Base-by-base conservation (phyloP, 1,140 invertebrate genomes). In the Protaetia brevitarsis region DNA sequence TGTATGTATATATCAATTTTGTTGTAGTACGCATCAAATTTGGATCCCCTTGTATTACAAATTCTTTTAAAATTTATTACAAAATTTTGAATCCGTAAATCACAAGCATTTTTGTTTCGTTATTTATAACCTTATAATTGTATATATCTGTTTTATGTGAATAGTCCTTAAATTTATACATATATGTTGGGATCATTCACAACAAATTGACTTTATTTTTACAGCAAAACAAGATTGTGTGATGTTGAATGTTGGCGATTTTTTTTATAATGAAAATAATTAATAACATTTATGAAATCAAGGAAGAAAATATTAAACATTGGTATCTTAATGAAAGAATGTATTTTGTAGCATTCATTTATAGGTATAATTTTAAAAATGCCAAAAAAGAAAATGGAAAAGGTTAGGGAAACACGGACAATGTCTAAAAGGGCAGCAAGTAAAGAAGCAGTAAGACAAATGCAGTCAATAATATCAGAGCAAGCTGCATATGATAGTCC, bases 401-500 rank as follows among this genome's bases (percentile, higher is more conserved):
- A 34, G 30, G 23, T 30, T n/a, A 23, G 34, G 8, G 60, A 62
- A 34, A 57, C 67, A 62, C 69, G 73, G 57, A 69, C 70, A 56
- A 67, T 72, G 27, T 70, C 71, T 8, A 68, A 72, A 63, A 69
- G 75, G 11, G 73, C 74, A 37, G 75, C 75, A 11, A 77, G 74
- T 66, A 77, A 76, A 68, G 75, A 77, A 61, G 75, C 75, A 26
- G 66, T 77, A 8, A 77, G 75, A 63, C 74, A 77, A 68, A 74
- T 77, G 73, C 75, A 77, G 13, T 51, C 41, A 6, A 62, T 30
- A 57, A 41, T 66, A 56, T 31, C 59, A 11, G 34, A 60, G 21
- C 26, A 37, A 62, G 19, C 41, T 28, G 60, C 57, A 23, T 61
- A 66, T 58, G 59, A 68, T 51, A 68, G 72, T 34, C 34, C 65